Evolutionary conservation across 2,113 vertebrate species (phyloP).

Genomic region (Chloropsis cyanopogon): DNA sequence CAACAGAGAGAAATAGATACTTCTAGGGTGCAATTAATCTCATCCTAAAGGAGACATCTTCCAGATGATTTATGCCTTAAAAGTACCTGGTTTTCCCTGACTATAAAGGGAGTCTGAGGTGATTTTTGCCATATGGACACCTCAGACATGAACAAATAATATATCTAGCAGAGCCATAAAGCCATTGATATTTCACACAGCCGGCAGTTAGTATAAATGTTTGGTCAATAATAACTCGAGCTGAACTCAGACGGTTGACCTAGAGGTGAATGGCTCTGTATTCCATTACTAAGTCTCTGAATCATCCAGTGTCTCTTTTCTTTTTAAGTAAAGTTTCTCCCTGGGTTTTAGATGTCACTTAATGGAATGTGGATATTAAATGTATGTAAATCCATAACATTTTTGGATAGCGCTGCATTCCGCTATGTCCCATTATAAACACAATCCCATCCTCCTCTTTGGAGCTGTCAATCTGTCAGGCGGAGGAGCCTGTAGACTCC

Average conservation of each 20-base stretch:
- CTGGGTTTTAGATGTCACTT: conserved; percentile 40
- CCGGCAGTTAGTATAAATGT: conserved; percentile 61
- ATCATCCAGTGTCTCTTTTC: conserved; percentile 25
- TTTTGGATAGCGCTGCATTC: conserved; percentile 35
- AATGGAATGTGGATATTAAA: conserved; percentile 44
- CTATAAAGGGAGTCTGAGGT: conserved; percentile 44
- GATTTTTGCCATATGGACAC: conserved; percentile 64
- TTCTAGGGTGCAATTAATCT: conserved; percentile 46
- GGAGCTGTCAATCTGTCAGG: conserved; percentile 3
- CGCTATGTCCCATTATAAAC: conserved; percentile 40
- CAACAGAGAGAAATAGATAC: conserved; percentile 59
- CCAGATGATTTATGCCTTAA: conserved; percentile 36
- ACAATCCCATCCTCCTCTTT: conserved; percentile 20
- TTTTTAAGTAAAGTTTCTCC: background rate
- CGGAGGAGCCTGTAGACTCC: background rate
- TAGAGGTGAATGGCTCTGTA: conserved; percentile 54
- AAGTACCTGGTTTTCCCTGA: conserved; percentile 46
- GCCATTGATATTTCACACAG: conserved; percentile 56
- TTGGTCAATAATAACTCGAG: conserved; percentile 62
- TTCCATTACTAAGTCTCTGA: conserved; percentile 28
- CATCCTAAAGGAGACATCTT: conserved; percentile 34
- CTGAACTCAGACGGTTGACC: conserved; percentile 56
- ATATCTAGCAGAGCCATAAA: conserved; percentile 43
- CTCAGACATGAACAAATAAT: conserved; percentile 49
- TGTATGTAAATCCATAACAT: conserved; percentile 49